Evolutionary conservation across 1,140 invertebrate species (phyloP).

Genomic region (Acromyrmex heyeri): DNA sequence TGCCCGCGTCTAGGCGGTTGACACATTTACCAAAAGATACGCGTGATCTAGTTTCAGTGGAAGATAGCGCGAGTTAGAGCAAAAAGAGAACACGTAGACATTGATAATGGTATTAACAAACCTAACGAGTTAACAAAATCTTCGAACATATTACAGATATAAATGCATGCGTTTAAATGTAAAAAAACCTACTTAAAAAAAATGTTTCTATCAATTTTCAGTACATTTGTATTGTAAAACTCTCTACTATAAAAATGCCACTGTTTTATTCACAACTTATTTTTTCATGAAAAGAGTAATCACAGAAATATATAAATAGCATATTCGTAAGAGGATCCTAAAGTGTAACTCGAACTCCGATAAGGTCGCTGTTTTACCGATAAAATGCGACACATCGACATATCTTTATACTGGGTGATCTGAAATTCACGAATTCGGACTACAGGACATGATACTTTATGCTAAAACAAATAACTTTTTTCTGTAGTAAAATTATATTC

Average conservation of each 20-base stretch:
- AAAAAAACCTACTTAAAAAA: background rate
- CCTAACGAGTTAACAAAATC: background rate
- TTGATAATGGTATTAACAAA: slow-evolving; percentile 3
- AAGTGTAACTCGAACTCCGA: no score
- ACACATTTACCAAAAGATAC: slow-evolving; percentile 83
- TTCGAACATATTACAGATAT: background rate
- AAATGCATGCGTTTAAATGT: background rate
- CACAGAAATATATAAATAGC: background rate
- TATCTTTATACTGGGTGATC: no score
- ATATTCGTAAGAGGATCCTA: background rate
- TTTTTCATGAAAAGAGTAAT: background rate
- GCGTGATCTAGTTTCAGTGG: slow-evolving; percentile 76
- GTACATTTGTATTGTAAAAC: background rate
- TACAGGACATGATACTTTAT: no score
- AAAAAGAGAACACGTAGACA: slow-evolving; percentile 7
- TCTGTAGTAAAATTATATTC: no score
- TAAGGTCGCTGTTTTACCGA: no score
- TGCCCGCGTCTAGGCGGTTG: slow-evolving; percentile 71
- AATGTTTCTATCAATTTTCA: slow-evolving; percentile 2
- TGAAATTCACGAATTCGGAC: no score
- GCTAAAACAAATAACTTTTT: no score
- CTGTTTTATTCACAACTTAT: background rate
- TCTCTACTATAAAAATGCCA: background rate
- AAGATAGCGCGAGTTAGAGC: slow-evolving; percentile 54
- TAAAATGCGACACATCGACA: no score